Conservation (phyloP, 2,888 invertebrate genomes). For the Crioceris asparagi region DNA sequence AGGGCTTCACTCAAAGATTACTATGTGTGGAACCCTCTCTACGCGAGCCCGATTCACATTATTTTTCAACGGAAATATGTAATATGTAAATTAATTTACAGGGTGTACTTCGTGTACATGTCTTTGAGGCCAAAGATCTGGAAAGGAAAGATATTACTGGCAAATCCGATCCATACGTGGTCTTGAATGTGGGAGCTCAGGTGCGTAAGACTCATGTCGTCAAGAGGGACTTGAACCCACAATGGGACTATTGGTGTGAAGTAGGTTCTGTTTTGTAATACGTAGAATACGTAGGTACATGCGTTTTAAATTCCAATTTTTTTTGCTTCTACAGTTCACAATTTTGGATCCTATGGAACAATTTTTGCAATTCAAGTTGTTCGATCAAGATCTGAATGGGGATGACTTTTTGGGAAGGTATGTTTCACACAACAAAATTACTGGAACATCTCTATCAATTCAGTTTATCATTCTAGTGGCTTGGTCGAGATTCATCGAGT, state of each 20-base stretch:
- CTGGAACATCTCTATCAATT: conserved; percentile 6
- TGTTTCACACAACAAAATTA: not conserved
- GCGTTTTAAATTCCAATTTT: not conserved
- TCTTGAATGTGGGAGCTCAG: conserved; percentile 82
- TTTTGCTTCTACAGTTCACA: conserved; percentile 24
- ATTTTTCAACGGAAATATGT: not conserved
- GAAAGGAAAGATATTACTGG: conserved; percentile 90
- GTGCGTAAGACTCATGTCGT: conserved; percentile 85
- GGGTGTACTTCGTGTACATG: conserved; percentile 87
- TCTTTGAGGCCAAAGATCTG: conserved; percentile 85
- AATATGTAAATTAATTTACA: conserved; percentile 34
- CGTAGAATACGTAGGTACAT: not conserved
- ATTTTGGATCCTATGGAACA: conserved; percentile 29
- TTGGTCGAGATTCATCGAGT: conserved; percentile 24
- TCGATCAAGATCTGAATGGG: conserved; percentile 28
- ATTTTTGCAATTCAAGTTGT: conserved; percentile 27
- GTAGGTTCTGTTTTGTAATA: conserved; percentile 40
- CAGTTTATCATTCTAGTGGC: conserved; percentile 66
- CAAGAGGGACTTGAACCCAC: conserved; percentile 83
- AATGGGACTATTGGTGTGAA: conserved; percentile 97
- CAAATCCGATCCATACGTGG: conserved; percentile 92
- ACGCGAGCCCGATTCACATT: too few relatives aligned
- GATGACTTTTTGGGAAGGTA: conserved; percentile 30
- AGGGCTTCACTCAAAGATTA: too few relatives aligned
- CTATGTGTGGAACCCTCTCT: too few relatives aligned